A percentile compares a stretch with the other conserved stretches of the same genome.
These are phyloP conservation scores for Pachyuromys duprasi DNA, from an alignment of 2,797 vertebrate species.

Conservation along the genomic window DNA sequence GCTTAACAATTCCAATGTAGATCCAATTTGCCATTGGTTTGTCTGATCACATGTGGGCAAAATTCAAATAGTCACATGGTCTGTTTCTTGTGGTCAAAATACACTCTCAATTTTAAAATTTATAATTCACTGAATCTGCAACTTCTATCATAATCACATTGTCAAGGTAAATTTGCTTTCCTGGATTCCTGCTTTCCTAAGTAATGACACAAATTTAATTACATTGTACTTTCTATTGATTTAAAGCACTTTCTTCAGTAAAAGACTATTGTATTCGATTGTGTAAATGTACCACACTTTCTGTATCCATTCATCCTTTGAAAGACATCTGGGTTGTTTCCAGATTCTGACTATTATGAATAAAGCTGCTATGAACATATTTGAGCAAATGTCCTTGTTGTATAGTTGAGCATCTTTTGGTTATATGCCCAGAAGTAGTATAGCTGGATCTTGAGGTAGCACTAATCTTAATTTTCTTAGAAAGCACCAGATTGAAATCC, in stretches of 20 bases:
- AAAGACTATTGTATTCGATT: slow-evolving; percentile 22
- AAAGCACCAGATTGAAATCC: no score
- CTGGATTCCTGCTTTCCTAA: slow-evolving; percentile 36
- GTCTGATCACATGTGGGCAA: neutral
- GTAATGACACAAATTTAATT: slow-evolving; percentile 46
- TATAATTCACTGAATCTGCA: neutral
- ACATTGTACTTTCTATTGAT: slow-evolving; percentile 30
- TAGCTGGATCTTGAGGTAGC: no score
- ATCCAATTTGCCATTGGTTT: neutral
- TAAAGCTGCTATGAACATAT: no score
- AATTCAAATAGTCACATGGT: neutral
- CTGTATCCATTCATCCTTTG: no score
- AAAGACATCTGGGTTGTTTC: no score
- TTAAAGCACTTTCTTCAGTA: slow-evolving; percentile 25
- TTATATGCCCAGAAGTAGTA: no score
- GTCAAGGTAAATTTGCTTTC: slow-evolving; percentile 40
- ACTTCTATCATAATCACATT: slow-evolving; percentile 26
- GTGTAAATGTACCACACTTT: no score
- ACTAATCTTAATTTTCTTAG: no score
- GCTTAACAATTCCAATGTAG: neutral
- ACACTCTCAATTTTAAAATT: slow-evolving; percentile 32
- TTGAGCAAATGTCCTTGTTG: no score
- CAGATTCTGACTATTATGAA: no score
- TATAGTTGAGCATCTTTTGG: no score
- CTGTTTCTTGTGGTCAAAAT: neutral